These are phyloP conservation scores for Cybosia mesomella DNA, from an alignment of 2,888 invertebrate species.

Conservation along the genomic window DNA sequence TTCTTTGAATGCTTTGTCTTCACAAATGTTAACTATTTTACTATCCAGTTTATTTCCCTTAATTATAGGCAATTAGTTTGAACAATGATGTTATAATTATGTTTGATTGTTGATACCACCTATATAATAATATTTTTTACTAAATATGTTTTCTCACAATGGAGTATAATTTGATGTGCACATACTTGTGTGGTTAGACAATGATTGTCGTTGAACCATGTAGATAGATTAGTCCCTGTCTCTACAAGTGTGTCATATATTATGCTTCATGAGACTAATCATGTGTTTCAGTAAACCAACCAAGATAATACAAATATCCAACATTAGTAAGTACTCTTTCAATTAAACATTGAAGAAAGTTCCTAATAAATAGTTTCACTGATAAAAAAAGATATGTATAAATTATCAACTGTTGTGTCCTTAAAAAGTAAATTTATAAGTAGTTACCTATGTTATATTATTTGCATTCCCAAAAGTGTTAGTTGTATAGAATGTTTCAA, in stretches of 20 bases:
- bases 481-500: neutral
- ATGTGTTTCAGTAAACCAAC: neutral
- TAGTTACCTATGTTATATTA: neutral
- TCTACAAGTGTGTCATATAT: constrained; percentile 8
- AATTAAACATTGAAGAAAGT: constrained; percentile 4
- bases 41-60: constrained; percentile 14
- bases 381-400: neutral
- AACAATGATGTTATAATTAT: constrained; percentile 8
- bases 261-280: neutral
- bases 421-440: neutral
- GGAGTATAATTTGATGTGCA: constrained; percentile 12
- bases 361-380: constrained; percentile 4
- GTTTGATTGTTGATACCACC: neutral
- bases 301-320: neutral
- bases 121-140: neutral
- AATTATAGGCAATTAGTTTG: constrained; percentile 5
- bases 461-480: neutral
- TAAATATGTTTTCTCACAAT: neutral
- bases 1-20: constrained; percentile 12
- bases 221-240: constrained; percentile 13
- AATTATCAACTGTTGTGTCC: neutral
- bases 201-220: constrained; percentile 5
- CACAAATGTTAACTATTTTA: constrained; percentile 7
- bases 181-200: constrained; percentile 18
- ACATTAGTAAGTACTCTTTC: neutral